Evolutionary conservation across 2,797 vertebrate genomes (phyloP).

Genomic region (Hippocampus kuda): DNA sequence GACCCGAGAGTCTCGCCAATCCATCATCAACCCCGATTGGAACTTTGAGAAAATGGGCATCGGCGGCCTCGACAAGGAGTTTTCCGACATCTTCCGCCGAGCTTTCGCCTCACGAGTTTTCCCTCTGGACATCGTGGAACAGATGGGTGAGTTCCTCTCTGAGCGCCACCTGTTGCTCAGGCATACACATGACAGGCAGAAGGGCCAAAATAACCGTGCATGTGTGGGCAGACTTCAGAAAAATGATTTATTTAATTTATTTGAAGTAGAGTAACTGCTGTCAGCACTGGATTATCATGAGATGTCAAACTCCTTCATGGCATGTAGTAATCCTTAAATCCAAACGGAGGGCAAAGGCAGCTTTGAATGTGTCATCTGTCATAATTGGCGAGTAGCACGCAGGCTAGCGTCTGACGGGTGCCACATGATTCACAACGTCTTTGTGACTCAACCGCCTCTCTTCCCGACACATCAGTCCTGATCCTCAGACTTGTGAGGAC

Average conservation of each 20-base stretch:
- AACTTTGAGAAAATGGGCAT: slow-evolving; percentile 99
- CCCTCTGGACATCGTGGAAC: slow-evolving; percentile 96
- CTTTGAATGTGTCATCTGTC: slow-evolving; percentile 1
- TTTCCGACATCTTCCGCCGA: slow-evolving; percentile 91
- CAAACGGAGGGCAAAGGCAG: neutral
- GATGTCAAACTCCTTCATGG: neutral
- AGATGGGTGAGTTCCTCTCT: slow-evolving; percentile 80
- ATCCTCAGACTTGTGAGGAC: slow-evolving; percentile 4
- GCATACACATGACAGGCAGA: neutral
- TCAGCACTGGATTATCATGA: neutral
- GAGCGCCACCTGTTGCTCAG: neutral
- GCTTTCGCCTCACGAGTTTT: slow-evolving; percentile 97
- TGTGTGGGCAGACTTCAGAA: neutral
- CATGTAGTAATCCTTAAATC: neutral
- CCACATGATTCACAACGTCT: slow-evolving; percentile 35
- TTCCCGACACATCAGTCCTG: slow-evolving; percentile 2
- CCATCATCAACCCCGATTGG: slow-evolving; percentile 98
- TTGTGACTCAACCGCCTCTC: slow-evolving; percentile 34
- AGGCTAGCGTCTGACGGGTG: slow-evolving; percentile 8
- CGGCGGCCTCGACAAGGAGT: slow-evolving; percentile 91
- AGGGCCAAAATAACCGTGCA: neutral
- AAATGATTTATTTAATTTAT: neutral
- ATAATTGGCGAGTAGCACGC: slow-evolving; percentile 10
- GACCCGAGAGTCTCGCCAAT: slow-evolving; percentile 87
- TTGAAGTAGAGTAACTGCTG: neutral